Evolutionary conservation across 2,113 vertebrate genomes (phyloP).

Genomic region (Scortum barcoo): DNA sequence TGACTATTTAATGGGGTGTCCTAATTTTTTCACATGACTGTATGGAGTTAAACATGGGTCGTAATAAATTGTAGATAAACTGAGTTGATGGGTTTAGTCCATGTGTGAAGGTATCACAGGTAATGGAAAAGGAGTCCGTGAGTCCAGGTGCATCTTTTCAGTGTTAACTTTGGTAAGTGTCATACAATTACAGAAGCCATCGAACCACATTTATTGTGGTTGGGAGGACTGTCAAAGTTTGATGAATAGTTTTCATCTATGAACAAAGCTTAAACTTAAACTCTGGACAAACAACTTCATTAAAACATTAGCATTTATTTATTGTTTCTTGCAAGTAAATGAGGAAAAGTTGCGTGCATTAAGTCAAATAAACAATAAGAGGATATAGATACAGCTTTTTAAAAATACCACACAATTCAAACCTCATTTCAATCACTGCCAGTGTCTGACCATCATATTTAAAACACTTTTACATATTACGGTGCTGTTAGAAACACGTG

Average conservation of each 20-base stretch:
- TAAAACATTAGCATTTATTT: not conserved
- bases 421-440: not conserved
- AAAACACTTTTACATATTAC: too few species aligned
- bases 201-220: not conserved
- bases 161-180: not conserved
- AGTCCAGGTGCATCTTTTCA: too few species aligned
- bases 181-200: not conserved
- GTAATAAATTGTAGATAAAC: too few species aligned
- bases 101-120: too few species aligned
- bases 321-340: not conserved
- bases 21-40: too few species aligned
- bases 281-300: not conserved
- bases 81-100: too few species aligned
- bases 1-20: too few species aligned
- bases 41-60: too few species aligned
- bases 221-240: not conserved
- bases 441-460: too few species aligned
- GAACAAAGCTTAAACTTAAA: not conserved
- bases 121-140: too few species aligned
- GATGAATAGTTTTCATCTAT: not conserved
- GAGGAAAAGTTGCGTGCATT: not conserved
- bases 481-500: not conserved
- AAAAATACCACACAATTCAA: not conserved
- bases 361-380: not conserved
- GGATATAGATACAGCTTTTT: not conserved